A percentile compares a stretch with the other conserved stretches of the same genome.
Conservation (phyloP, 2,888 invertebrate species). For the Bembecia ichneumoniformis region DNA sequence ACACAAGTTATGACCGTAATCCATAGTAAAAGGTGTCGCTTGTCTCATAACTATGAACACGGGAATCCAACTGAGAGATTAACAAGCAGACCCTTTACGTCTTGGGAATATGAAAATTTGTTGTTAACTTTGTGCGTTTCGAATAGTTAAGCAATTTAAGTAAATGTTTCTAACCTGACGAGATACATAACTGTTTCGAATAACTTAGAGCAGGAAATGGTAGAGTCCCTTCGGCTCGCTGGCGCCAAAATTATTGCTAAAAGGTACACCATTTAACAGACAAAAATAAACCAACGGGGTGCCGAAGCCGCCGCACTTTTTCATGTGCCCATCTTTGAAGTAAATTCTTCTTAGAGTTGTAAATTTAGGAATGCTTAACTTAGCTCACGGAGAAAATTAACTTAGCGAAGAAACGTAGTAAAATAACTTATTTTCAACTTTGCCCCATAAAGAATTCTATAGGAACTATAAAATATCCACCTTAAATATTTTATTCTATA, state of each 20-base stretch:
- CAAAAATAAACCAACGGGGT: neutral
- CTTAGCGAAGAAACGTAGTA: neutral
- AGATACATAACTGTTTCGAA: neutral
- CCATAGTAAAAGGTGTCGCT: constrained; percentile 5
- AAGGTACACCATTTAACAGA: neutral
- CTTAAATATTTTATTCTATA: too few relatives aligned
- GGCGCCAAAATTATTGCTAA: neutral
- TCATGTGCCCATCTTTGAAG: neutral
- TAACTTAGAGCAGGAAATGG: neutral
- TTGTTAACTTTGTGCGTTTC: constrained; percentile 6
- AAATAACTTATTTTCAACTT: neutral
- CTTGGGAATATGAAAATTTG: constrained; percentile 5
- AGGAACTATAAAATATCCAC: too few relatives aligned
- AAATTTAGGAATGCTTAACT: neutral
- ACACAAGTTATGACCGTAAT: neutral
- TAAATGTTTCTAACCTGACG: constrained; percentile 6
- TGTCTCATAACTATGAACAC: constrained; percentile 5
- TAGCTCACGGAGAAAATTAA: neutral
- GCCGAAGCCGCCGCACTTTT: too few relatives aligned
- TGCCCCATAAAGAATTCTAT: too few relatives aligned
- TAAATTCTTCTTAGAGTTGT: neutral
- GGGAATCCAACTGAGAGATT: constrained; percentile 4
- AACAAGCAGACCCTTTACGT: constrained; percentile 2
- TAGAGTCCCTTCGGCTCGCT: neutral
- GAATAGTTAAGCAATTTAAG: constrained; percentile 7